phyloP scores from a whole-genome alignment of 2,888 invertebrate genomes.

The Trisateles emortualis region DNA sequence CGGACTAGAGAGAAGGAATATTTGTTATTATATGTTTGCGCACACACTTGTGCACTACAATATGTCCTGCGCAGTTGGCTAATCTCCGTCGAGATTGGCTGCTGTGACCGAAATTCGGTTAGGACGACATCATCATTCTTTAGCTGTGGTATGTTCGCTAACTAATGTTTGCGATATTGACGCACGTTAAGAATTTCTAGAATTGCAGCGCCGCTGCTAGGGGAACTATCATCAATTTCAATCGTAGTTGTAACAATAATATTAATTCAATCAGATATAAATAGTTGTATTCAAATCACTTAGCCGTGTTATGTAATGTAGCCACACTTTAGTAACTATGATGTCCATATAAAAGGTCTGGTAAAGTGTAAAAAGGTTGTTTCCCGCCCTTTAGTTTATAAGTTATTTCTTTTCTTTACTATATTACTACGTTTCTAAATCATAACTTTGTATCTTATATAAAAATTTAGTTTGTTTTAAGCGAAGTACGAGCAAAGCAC shows the following conservation, averaged over 20 bases:
- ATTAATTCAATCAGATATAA: slow-evolving; percentile 2
- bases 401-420: slow-evolving; percentile 52
- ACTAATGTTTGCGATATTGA: too few species aligned
- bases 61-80: too few species aligned
- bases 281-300: slow-evolving; percentile 11
- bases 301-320: slow-evolving; percentile 15
- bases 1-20: too few species aligned
- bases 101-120: too few species aligned
- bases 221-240: slow-evolving; percentile 1
- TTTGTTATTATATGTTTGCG: too few species aligned
- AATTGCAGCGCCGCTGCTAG: too few species aligned
- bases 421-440: slow-evolving; percentile 21
- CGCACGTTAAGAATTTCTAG: too few species aligned
- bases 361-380: slow-evolving; percentile 66
- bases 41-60: too few species aligned
- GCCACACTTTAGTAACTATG: slow-evolving; percentile 11
- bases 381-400: slow-evolving; percentile 70
- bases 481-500: slow-evolving; percentile 38
- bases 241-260: slow-evolving; percentile 13
- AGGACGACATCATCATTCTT: too few species aligned
- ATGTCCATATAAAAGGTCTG: slow-evolving; percentile 44
- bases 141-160: too few species aligned
- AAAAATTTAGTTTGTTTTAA: slow-evolving; percentile 45
- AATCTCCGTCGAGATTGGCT: too few species aligned
- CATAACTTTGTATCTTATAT: slow-evolving; percentile 50